Conservation (phyloP, 2,888 invertebrate species). For the Tanytarsus gracilentus region DNA sequence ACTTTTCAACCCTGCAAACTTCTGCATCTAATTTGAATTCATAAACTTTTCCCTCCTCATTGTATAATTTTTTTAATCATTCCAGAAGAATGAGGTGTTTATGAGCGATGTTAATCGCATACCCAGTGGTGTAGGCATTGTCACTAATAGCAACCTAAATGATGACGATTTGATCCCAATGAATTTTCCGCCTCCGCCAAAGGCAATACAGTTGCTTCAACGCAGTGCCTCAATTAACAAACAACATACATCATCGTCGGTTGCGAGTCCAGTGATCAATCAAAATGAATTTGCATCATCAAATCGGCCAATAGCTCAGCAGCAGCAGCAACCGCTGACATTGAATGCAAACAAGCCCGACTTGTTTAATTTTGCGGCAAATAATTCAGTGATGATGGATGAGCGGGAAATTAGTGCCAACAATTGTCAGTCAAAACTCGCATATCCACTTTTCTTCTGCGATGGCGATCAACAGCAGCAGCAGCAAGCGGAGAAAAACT, state of each 20-base stretch:
- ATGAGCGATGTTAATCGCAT: constrained; percentile 20
- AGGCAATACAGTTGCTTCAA: neutral
- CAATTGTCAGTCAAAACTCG: constrained; percentile 20
- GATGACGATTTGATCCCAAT: constrained; percentile 12
- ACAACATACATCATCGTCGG: neutral
- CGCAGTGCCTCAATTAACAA: constrained; percentile 9
- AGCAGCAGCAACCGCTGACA: neutral
- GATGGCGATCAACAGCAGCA: constrained; percentile 4
- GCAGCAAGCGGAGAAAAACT: constrained; percentile 27
- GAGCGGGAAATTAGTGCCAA: constrained; percentile 4
- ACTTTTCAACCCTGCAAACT: too few relatives aligned
- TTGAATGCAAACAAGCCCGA: constrained; percentile 17
- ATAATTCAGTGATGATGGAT: constrained; percentile 4
- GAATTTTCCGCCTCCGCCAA: constrained; percentile 23
- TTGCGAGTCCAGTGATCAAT: constrained; percentile 17
- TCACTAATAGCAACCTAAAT: neutral
- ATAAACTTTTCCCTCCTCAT: constrained; percentile 2
- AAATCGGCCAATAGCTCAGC: too few relatives aligned
- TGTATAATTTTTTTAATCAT: too few relatives aligned
- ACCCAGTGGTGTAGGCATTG: neutral
- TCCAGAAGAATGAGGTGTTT: constrained; percentile 16
- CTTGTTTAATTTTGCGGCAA: constrained; percentile 25
- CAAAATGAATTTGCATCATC: constrained; percentile 7
- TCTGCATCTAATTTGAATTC: constrained; percentile 4
- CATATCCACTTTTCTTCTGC: constrained; percentile 25